Evolutionary conservation across 2,797 vertebrate species (phyloP), one percentile per base, ranked within the genome.

Genomic region (Eulemur rubriventer): DNA sequence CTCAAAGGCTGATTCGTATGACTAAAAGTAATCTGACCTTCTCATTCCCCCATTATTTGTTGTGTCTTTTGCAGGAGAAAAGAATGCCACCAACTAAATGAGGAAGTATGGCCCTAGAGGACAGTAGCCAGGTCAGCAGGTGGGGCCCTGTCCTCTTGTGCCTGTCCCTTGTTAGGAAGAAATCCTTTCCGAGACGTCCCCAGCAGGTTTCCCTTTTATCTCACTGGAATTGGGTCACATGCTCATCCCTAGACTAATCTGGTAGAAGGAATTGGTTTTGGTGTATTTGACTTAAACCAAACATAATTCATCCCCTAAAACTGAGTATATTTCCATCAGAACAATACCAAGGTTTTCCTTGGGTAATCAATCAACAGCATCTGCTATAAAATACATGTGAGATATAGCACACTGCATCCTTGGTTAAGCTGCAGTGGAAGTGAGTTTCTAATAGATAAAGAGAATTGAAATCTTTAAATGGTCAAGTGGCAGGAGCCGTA

Each of bases 351-450:
- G 7, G 12, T 48, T 18, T 84, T 78, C 84, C 55, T 48, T 48
- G 38, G 43, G 28, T 55, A 46, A 50, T 48, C 22, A 41, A 6
- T 73, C 14, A 24, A 20, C 12, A 30, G 8, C 7, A 0, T 55
- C 26, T 57, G 28, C 24, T 35, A 4, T 41, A 33, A 41, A 59
- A 22, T 33, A 16, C 20, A 11, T 35, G 18, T 14, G 9, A 12
- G 18, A 1, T 18, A n/a, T 7, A 52, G 22, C 2, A 10, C 1
- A 11, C 33, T 26, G 4, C 1, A 22, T 4, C 14, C 10, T n/a
- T 43, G 50, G 28, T 5, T 26, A 26, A 65, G 7, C 63, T 73
- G 30, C 14, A 9, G 38, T 18, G 57, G 18, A 38, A 72, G 18
- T 24, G 24, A 63, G 22, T 83, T 83, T 78, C 35, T 6, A 38